phyloP scores from a whole-genome alignment of 1,140 invertebrate genomes.

The Pantala flavescens region DNA sequence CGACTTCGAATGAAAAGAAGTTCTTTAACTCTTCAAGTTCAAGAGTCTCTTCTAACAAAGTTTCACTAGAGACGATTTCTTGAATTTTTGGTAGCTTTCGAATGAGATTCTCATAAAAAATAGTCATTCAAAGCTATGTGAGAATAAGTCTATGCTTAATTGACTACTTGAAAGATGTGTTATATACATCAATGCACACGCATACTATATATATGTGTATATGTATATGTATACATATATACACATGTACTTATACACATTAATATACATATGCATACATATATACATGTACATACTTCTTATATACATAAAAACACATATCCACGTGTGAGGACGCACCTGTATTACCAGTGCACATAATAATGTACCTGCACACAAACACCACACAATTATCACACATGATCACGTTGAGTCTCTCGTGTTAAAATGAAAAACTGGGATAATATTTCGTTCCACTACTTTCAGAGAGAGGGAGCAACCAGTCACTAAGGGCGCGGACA shows the following conservation, averaged over 20 bases:
- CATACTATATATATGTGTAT: background rate
- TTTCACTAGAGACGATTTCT: background rate
- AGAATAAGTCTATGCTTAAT: background rate
- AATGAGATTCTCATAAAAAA: background rate
- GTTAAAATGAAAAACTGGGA: background rate
- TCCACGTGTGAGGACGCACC: no score
- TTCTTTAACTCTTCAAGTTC: no score
- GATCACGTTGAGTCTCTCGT: background rate
- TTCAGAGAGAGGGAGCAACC: background rate
- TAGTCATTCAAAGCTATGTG: conserved; percentile 7
- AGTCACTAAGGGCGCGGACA: no score
- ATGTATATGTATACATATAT: background rate
- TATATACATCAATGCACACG: background rate
- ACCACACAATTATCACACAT: background rate
- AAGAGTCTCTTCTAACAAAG: background rate
- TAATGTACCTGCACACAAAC: background rate
- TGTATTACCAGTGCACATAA: no score
- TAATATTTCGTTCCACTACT: background rate
- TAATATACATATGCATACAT: no score
- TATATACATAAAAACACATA: no score
- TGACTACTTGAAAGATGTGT: background rate
- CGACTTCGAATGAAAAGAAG: background rate
- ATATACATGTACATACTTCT: no score
- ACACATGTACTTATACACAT: no score
- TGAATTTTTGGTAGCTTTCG: background rate